These are phyloP conservation scores for Alosa alosa DNA, from an alignment of 2,113 vertebrate genomes.

Conservation along the genomic window DNA sequence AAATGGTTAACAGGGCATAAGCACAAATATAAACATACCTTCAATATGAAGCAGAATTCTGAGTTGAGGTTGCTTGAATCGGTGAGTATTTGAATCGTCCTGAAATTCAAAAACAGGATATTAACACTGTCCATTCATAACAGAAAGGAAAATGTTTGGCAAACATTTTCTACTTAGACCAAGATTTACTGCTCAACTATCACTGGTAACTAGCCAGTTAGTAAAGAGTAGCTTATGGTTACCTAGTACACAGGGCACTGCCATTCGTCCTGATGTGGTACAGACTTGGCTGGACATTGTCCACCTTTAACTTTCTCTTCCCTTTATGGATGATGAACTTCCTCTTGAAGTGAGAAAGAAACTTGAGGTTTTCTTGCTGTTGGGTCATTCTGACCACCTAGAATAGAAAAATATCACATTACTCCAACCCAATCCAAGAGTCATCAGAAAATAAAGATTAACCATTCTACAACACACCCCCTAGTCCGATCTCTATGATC, in stretches of 20 bases:
- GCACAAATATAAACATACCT: slow-evolving; percentile 69
- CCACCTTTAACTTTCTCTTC: slow-evolving; percentile 81
- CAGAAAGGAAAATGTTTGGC: background rate
- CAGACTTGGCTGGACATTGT: slow-evolving; percentile 84
- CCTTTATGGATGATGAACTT: slow-evolving; percentile 97
- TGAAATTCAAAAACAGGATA: slow-evolving; percentile 47
- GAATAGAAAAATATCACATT: background rate
- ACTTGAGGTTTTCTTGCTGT: slow-evolving; percentile 98
- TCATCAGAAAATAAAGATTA: too few relatives aligned
- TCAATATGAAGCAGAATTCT: slow-evolving; percentile 96
- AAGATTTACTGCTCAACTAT: background rate
- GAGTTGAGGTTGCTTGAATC: slow-evolving; percentile 93
- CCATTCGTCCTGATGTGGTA: slow-evolving; percentile 97
- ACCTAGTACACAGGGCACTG: slow-evolving; percentile 95
- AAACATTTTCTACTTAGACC: background rate
- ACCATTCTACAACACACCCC: background rate
- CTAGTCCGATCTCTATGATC: background rate
- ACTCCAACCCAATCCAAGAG: background rate
- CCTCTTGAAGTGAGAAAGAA: slow-evolving; percentile 96
- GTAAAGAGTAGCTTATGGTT: background rate
- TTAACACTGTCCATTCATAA: background rate
- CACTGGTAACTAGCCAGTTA: background rate
- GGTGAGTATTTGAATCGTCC: slow-evolving; percentile 93
- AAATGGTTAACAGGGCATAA: background rate
- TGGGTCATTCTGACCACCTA: slow-evolving; percentile 98